Base-by-base conservation (phyloP, 1,140 invertebrate genomes). In the Drosophila burlai region DNA sequence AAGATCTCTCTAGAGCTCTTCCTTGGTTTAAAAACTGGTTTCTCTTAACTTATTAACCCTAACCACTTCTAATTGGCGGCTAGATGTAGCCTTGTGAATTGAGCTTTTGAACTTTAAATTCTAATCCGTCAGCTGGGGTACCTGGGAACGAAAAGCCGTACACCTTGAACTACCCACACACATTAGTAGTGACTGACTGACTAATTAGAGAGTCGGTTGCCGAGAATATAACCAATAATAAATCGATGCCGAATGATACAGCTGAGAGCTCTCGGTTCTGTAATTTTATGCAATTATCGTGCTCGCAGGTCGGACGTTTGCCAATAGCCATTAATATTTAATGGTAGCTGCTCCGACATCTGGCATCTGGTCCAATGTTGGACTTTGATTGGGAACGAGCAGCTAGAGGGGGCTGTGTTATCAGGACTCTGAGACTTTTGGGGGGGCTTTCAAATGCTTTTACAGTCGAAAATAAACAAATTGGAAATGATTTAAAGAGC, bases 81-180 rank as follows among this genome's bases (percentile, higher is more conserved):
- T 31, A 42, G 66, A 38, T 43, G 13, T 52, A 78, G 80, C 75
- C 76, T 82, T 82, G 73, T 45, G 43, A 29, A 61, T 66, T 76
- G 66, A 74, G 76, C 81, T 80, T 80, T 83, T 80, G 72, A 83
- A 84, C 76, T 83, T 83, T 77, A 54, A 76, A 67, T 76, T 76
- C 62, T 67, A 67, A 76, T 67, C 46, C 71, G 59, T 73, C 46
- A 61, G 71, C 63, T 68, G 63, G 15, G 26, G 21, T 34, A 46
- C 18, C 67, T 69, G 67, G 67, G 67, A 71, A 52, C 46, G 38
- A 61, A 50, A 74, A 73, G 67, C 55, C 38, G 71, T 73, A 62
- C 49, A 75, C 71, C 72, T 75, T 69, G 75, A 69, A 60, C 43
- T 49, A 36, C 64, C 76, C 62, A 73, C 85, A 91, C 85, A 68